A percentile compares a stretch with the other conserved stretches of the same genome.
Evolutionary conservation across 2,888 invertebrate species (phyloP).

Genomic region (Saturnia japonica): DNA sequence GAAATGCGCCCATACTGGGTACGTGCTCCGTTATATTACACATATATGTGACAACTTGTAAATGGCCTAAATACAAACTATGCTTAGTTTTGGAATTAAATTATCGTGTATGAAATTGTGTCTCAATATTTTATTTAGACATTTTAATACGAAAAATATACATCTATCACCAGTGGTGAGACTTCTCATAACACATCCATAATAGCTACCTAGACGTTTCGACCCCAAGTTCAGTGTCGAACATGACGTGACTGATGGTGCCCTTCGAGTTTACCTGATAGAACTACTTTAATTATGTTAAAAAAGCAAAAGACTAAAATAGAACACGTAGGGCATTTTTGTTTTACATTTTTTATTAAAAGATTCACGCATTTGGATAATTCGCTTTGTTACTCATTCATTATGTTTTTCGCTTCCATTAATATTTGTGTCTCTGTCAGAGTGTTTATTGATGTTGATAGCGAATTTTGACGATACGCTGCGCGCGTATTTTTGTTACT

Average conservation of each 20-base stretch:
- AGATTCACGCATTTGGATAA: conserved; percentile 1
- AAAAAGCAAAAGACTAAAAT: conserved; percentile 10
- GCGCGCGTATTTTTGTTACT: too few species aligned
- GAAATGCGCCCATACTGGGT: too few species aligned
- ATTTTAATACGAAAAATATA: background rate
- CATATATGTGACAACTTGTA: too few species aligned
- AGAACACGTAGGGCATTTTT: background rate
- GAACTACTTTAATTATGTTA: conserved; percentile 13
- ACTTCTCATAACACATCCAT: background rate
- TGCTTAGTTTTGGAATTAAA: background rate
- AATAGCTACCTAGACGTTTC: conserved; percentile 10
- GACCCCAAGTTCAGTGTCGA: conserved; percentile 18
- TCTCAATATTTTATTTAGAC: background rate
- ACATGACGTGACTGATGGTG: conserved; percentile 19
- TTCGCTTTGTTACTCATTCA: background rate
- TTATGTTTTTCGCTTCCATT: background rate
- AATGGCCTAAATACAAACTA: too few species aligned
- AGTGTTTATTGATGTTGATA: background rate
- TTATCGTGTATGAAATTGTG: background rate
- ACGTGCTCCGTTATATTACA: too few species aligned
- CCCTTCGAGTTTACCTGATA: conserved; percentile 7
- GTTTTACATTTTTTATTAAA: background rate
- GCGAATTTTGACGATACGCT: too few species aligned
- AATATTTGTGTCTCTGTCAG: background rate
- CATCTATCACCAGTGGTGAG: conserved; percentile 4